phyloP scores from a whole-genome alignment of 2,797 vertebrate genomes.

The Danio aesculapii region DNA sequence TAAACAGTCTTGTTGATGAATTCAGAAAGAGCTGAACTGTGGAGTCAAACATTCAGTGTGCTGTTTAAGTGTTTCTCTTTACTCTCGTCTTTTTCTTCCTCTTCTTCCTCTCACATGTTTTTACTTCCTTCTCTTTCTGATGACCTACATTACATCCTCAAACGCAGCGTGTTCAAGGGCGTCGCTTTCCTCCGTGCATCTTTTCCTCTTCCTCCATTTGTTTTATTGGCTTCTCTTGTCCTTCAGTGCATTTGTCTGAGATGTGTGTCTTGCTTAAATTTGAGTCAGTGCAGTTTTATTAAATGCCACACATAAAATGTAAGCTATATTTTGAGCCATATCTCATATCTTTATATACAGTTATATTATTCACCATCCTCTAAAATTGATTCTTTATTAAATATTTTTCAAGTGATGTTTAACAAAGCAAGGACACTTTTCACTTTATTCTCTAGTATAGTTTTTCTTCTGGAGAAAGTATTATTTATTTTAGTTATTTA shows the following conservation, averaged over 20 bases:
- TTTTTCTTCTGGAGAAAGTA: too few species aligned
- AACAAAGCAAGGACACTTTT: too few species aligned
- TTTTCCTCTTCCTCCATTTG: constrained; percentile 1
- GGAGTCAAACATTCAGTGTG: not conserved
- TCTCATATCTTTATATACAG: too few species aligned
- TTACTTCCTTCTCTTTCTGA: constrained; percentile 5
- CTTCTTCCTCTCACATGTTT: constrained; percentile 31
- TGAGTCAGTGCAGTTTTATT: too few species aligned
- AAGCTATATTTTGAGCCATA: too few species aligned
- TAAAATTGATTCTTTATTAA: too few species aligned
- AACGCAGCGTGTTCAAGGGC: not conserved
- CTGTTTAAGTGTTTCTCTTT: not conserved
- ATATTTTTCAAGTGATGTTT: too few species aligned
- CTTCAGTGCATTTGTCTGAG: not conserved
- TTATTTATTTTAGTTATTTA: too few species aligned
- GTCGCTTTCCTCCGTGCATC: not conserved
- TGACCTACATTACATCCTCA: constrained; percentile 21
- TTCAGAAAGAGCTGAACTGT: not conserved
- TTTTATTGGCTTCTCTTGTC: not conserved
- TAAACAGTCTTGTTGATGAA: not conserved
- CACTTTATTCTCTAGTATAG: too few species aligned
- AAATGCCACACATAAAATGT: too few species aligned
- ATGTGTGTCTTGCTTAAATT: not conserved
- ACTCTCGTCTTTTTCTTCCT: not conserved
- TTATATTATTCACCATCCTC: too few species aligned